Conservation (phyloP, 2,888 invertebrate species). For the Torymus texanus region DNA sequence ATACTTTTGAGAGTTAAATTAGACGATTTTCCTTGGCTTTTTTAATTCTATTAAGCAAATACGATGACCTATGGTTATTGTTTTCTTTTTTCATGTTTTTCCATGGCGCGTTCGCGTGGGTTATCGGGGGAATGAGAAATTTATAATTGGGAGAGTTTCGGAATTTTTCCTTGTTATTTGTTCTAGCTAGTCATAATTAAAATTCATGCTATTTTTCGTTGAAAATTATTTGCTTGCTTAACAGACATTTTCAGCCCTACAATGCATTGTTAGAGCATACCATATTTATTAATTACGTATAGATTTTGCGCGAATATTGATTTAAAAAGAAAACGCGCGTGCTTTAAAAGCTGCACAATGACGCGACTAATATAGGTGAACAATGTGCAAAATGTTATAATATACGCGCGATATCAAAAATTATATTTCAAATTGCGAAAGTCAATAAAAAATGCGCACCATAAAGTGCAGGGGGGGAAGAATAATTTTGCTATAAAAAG, state of each 20-base stretch:
- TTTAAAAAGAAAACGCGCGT: neutral
- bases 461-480: conserved; percentile 1
- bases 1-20: conserved; percentile 38
- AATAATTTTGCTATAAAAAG: conserved; percentile 38
- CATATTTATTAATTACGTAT: no score
- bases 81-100: neutral
- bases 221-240: conserved; percentile 3
- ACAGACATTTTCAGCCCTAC: conserved; percentile 16
- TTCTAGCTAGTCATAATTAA: conserved; percentile 28
- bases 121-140: conserved; percentile 7
- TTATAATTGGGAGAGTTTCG: conserved; percentile 40
- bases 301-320: neutral
- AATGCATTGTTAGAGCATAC: neutral
- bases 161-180: conserved; percentile 40
- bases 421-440: conserved; percentile 23
- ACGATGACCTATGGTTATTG: neutral
- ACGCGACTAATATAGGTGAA: neutral
- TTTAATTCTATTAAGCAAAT: conserved; percentile 8
- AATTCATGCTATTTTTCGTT: conserved; percentile 20
- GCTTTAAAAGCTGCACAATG: neutral
- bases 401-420: neutral
- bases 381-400: neutral
- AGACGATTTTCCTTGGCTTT: conserved; percentile 17
- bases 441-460: conserved; percentile 20
- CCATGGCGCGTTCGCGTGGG: neutral